A percentile compares a stretch with the other conserved stretches of the same genome.
phyloP scores from a whole-genome alignment of 2,113 vertebrate genomes.

The Oryzias melastigma region DNA sequence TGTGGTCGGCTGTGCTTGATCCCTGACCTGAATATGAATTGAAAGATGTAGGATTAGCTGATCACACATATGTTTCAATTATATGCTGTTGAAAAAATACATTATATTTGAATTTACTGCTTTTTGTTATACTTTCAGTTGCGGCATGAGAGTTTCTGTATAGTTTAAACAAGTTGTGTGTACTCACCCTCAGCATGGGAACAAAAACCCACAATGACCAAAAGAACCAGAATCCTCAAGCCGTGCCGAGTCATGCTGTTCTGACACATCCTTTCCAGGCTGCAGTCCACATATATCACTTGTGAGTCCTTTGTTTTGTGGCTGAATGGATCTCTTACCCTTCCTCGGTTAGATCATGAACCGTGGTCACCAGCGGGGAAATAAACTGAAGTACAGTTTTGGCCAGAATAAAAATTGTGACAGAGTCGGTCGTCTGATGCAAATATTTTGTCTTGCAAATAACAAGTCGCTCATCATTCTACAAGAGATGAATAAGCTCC shows the following conservation, averaged over 20 bases:
- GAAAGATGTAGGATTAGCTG: too few species aligned
- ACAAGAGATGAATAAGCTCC: not conserved
- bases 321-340: not conserved
- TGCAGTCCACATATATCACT: not conserved
- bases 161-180: not conserved
- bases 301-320: not conserved
- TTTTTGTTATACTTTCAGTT: not conserved
- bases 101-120: not conserved
- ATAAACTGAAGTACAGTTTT: not conserved
- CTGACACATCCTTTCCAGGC: not conserved
- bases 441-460: conserved; percentile 54
- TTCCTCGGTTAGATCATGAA: not conserved
- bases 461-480: not conserved
- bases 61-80: too few species aligned
- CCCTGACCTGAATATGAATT: too few species aligned
- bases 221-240: conserved; percentile 14
- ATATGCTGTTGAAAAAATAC: accelerated
- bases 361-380: not conserved
- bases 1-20: too few species aligned
- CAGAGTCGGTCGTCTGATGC: not conserved
- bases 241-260: conserved; percentile 26
- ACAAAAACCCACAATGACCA: not conserved
- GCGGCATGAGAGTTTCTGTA: not conserved
- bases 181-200: conserved; percentile 14
- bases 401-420: not conserved